phyloP scores from a whole-genome alignment of 2,113 vertebrate genomes.

The Porphyrio hochstetteri region DNA sequence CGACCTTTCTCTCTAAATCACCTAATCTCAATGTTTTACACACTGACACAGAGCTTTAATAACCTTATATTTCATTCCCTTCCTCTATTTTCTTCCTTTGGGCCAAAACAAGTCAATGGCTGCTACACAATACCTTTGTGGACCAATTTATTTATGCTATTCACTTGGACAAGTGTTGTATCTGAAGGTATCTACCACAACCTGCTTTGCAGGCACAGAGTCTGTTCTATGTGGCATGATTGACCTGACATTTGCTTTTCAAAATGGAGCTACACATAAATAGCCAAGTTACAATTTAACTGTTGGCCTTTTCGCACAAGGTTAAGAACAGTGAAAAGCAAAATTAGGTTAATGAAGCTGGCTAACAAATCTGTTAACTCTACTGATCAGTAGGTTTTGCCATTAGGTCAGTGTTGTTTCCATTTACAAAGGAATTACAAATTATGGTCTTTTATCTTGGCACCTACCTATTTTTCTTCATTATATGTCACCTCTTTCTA shows the following conservation, averaged over 20 bases:
- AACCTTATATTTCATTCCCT: neutral
- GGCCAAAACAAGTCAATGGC: neutral
- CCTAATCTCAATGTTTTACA: neutral
- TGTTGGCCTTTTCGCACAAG: neutral
- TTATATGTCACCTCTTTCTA: neutral
- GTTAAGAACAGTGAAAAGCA: neutral
- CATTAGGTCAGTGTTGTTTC: neutral
- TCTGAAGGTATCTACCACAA: neutral
- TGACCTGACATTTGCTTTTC: neutral
- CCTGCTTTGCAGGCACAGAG: neutral
- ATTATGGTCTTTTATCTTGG: neutral
- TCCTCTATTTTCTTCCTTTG: neutral
- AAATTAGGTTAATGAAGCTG: neutral
- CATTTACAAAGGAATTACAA: neutral
- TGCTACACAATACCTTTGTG: neutral
- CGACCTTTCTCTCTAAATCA: neutral
- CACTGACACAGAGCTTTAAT: neutral
- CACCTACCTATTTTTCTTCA: fast-evolving
- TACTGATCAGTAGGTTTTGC: neutral
- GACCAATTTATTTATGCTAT: too few species aligned
- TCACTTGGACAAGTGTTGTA: neutral
- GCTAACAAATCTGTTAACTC: neutral
- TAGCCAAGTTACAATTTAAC: neutral
- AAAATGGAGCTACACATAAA: neutral
- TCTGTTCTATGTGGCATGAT: neutral